Conservation (phyloP, 2,113 vertebrate species). For the Gorilla gorilla region DNA sequence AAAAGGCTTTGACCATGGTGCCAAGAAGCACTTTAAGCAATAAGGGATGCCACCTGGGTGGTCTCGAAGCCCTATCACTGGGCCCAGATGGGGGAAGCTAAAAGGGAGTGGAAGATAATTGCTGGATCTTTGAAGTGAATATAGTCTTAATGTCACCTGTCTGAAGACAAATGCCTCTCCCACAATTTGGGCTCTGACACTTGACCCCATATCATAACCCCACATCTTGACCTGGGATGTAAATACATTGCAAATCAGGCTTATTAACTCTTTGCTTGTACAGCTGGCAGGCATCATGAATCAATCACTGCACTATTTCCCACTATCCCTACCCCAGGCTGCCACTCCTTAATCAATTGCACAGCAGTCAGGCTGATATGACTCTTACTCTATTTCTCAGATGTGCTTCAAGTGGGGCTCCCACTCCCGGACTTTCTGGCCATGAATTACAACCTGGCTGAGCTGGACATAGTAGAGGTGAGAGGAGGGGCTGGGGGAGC, state of each 20-base stretch:
- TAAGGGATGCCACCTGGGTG: background rate
- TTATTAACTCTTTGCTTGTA: background rate
- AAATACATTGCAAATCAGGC: background rate
- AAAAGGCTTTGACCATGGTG: background rate
- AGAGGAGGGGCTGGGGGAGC: background rate
- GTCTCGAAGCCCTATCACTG: background rate
- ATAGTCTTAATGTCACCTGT: background rate
- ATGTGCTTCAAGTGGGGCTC: constrained; percentile 53
- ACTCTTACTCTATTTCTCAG: constrained; percentile 28
- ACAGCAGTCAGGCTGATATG: background rate
- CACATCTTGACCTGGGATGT: background rate
- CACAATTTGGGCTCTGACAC: background rate
- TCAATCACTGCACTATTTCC: background rate
- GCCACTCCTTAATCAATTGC: background rate
- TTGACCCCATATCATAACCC: background rate
- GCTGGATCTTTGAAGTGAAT: background rate
- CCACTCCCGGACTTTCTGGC: constrained; percentile 66
- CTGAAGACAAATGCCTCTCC: background rate
- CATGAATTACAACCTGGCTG: constrained; percentile 37
- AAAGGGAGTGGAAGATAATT: background rate
- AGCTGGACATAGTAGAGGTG: constrained; percentile 18
- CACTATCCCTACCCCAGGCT: background rate
- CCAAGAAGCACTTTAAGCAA: background rate
- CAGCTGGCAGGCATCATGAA: background rate
- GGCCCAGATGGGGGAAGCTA: background rate